These are phyloP conservation scores for Xerus rutilus DNA, from an alignment of 2,797 vertebrate genomes.

Conservation along the genomic window DNA sequence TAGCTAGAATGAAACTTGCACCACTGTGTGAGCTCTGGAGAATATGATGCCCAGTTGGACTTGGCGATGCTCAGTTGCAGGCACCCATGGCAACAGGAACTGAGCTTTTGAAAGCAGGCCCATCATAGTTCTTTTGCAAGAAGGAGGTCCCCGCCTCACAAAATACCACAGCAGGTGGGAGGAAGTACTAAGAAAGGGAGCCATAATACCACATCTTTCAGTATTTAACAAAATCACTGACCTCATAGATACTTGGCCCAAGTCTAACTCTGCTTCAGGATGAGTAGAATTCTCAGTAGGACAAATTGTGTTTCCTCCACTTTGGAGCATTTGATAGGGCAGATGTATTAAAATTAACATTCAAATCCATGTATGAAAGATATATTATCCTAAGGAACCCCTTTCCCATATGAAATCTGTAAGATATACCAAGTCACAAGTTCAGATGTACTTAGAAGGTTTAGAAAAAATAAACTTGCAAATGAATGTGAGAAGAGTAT, in stretches of 20 bases:
- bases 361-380: not conserved
- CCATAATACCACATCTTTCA: not conserved
- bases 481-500: not conserved
- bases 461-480: conserved; percentile 2
- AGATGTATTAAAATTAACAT: not conserved
- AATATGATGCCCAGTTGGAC: not conserved
- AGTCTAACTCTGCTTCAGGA: not conserved
- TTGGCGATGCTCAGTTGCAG: not conserved
- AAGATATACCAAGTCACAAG: not conserved
- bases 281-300: not conserved
- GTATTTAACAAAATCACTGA: not conserved
- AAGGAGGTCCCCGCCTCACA: not conserved
- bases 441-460: not conserved
- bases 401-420: not conserved
- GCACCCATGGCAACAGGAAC: not conserved
- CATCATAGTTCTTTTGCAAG: not conserved
- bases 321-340: not conserved
- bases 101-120: not conserved
- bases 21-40: not conserved
- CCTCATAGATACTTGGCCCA: not conserved
- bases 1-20: not conserved
- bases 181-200: not conserved
- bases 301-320: not conserved
- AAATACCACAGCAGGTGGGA: accelerated
- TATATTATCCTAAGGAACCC: not conserved